Conservation (phyloP, 2,113 vertebrate species). For the Neogobius melanostomus region DNA sequence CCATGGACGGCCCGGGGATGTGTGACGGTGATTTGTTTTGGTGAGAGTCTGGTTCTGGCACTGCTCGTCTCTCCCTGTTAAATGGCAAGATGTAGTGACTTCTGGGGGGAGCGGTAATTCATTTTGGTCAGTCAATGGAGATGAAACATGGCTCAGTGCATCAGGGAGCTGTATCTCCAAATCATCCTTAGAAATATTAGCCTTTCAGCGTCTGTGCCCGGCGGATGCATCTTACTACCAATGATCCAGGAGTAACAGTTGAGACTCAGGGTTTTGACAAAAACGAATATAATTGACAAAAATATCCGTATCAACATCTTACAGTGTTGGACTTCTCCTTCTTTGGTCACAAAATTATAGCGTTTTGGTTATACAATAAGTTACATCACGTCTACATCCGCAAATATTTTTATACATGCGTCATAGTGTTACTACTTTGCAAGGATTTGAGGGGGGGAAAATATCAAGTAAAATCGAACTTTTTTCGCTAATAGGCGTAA, state of each 20-base stretch:
- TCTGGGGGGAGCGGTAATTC: slow-evolving; percentile 58
- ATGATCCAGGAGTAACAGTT: slow-evolving; percentile 2
- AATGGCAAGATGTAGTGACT: slow-evolving; percentile 69
- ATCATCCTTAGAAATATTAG: slow-evolving; percentile 43
- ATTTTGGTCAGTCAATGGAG: slow-evolving; percentile 65
- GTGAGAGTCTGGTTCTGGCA: slow-evolving; percentile 61
- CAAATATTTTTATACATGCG: too few relatives aligned
- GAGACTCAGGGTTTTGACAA: too few relatives aligned
- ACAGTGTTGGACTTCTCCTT: too few relatives aligned
- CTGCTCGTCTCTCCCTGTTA: slow-evolving; percentile 60
- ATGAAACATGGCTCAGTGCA: slow-evolving; percentile 58
- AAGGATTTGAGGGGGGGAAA: background rate
- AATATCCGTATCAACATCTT: too few relatives aligned
- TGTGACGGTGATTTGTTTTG: slow-evolving; percentile 76
- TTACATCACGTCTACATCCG: too few relatives aligned
- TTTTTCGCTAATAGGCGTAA: background rate
- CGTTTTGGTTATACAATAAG: too few relatives aligned
- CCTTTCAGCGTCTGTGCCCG: slow-evolving; percentile 4
- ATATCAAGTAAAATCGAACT: slow-evolving; percentile 2
- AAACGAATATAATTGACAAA: too few relatives aligned
- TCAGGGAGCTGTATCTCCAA: slow-evolving; percentile 52
- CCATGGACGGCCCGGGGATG: slow-evolving; percentile 74
- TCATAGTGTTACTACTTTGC: background rate
- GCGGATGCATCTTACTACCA: slow-evolving; percentile 27
- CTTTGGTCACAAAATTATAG: too few relatives aligned